These are phyloP conservation scores for Aviceda subcristata DNA, from an alignment of 2,113 vertebrate species.

Conservation along the genomic window DNA sequence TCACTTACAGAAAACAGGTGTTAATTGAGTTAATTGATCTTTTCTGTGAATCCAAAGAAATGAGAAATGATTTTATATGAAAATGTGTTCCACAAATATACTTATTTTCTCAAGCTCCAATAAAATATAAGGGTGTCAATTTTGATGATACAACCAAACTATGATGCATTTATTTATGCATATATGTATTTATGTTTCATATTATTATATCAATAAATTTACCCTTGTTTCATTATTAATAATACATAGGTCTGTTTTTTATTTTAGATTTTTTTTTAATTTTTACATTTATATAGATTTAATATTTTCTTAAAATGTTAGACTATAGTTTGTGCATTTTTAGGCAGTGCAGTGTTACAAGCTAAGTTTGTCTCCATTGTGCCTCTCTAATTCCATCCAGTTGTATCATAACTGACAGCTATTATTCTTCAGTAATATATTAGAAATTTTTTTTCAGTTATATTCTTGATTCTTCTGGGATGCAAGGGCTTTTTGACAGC, in stretches of 20 bases:
- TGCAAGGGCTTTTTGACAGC: neutral
- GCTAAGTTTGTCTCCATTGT: neutral
- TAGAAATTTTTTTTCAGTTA: neutral
- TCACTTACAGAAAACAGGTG: neutral
- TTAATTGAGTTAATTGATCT: neutral
- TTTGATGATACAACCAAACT: neutral
- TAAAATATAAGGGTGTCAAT: neutral
- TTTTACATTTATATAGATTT: no score
- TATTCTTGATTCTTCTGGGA: neutral
- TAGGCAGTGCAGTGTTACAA: neutral
- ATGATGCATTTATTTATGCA: neutral
- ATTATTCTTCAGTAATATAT: neutral
- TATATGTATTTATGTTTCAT: neutral
- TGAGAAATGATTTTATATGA: neutral
- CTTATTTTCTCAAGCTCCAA: neutral
- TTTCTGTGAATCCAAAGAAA: neutral
- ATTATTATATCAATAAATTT: neutral
- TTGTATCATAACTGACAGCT: neutral
- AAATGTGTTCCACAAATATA: neutral
- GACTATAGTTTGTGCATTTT: neutral
- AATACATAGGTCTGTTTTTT: neutral
- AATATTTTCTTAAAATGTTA: neutral
- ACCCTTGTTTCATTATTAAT: neutral
- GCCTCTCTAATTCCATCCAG: neutral
- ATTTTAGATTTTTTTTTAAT: no score